Percentiles rank a stretch among this genome's conserved stretches.
Conservation (phyloP, 1,140 invertebrate species). For the Drosophila sp. region DNA sequence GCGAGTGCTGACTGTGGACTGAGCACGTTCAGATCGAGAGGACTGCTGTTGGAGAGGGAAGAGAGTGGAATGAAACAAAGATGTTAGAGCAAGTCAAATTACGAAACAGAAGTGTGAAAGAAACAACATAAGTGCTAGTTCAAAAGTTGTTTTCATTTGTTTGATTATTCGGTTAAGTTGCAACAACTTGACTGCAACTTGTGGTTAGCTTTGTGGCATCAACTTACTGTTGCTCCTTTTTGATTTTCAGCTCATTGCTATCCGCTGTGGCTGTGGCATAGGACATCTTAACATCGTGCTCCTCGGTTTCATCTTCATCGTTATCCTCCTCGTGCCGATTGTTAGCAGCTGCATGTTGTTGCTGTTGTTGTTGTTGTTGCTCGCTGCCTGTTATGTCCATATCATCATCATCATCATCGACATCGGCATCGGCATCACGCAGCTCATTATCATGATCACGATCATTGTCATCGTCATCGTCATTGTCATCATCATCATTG, state of each 20-base stretch:
- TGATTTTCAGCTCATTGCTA: conserved; percentile 75
- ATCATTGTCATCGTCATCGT: conserved; percentile 10
- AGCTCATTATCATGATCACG: conserved; percentile 17
- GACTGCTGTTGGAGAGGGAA: conserved; percentile 57
- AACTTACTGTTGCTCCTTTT: conserved; percentile 84
- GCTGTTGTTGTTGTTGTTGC: conserved; percentile 18
- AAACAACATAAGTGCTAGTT: not conserved
- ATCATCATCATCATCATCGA: conserved; percentile 59
- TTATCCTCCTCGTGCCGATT: conserved; percentile 36
- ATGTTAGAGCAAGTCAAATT: too few species aligned
- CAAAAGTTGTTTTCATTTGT: too few species aligned
- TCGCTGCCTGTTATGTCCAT: conserved; percentile 36
- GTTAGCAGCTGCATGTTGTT: conserved; percentile 13
- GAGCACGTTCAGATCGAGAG: conserved; percentile 77
- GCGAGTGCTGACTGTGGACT: conserved; percentile 79
- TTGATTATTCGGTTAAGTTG: too few species aligned
- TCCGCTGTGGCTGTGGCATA: conserved; percentile 34
- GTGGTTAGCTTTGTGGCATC: not conserved
- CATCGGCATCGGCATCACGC: conserved; percentile 42
- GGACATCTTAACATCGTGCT: conserved; percentile 37
- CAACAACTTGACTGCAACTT: conserved; percentile 3
- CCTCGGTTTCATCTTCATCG: conserved; percentile 44
- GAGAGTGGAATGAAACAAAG: not conserved
- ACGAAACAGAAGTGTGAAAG: too few species aligned
- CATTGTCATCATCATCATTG: conserved; percentile 33